Percentiles rank a stretch among this genome's conserved stretches.
These are phyloP conservation scores for Aptenodytes patagonicus DNA, from an alignment of 2,113 vertebrate genomes.

Conservation along the genomic window DNA sequence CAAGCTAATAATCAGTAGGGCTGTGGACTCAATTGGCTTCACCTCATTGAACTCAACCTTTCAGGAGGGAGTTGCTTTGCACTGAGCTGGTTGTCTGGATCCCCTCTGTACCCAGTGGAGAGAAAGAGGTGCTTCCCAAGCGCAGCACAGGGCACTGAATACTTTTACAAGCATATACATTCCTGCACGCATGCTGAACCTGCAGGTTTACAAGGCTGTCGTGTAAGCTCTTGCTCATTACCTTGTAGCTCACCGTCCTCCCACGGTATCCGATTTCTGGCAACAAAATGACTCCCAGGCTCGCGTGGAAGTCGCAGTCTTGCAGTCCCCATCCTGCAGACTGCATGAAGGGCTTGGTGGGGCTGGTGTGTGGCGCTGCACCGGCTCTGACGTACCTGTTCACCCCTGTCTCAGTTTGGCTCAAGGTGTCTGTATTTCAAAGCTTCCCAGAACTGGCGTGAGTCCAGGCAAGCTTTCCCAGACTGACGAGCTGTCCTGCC, in stretches of 20 bases:
- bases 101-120: background rate
- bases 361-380: background rate
- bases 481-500: background rate
- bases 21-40: background rate
- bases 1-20: background rate
- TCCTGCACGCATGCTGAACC: background rate
- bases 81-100: background rate
- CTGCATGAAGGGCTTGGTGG: background rate
- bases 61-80: background rate
- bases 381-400: background rate
- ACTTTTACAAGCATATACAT: no score
- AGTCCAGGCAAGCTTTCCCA: background rate
- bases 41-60: background rate
- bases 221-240: background rate
- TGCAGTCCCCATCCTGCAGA: background rate
- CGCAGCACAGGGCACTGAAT: no score
- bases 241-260: background rate
- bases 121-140: background rate
- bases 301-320: accelerated
- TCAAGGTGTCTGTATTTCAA: background rate
- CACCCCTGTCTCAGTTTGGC: background rate
- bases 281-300: background rate
- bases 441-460: background rate
- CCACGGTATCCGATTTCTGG: background rate
- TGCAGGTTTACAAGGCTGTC: background rate